Conservation (phyloP, 2,888 invertebrate species). For the Branchellion lobata region DNA sequence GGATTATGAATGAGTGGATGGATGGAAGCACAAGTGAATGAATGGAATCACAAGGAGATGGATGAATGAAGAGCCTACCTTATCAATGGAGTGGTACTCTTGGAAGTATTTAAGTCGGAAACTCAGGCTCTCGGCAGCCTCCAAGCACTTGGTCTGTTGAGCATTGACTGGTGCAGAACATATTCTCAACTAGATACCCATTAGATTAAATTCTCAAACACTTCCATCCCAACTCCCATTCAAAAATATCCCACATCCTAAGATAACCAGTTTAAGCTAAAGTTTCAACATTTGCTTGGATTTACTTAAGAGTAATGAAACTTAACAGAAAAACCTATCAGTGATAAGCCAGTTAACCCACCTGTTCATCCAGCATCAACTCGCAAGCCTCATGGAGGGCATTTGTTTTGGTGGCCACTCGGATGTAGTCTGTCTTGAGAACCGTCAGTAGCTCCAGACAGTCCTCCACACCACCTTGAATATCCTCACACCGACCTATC, state of each 20-base stretch:
- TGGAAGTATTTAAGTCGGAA: slow-evolving; percentile 81
- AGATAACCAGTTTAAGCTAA: too few relatives aligned
- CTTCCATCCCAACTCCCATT: background rate
- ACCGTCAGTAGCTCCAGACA: slow-evolving; percentile 73
- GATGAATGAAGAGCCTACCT: slow-evolving; percentile 54
- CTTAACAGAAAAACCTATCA: too few relatives aligned
- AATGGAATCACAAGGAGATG: background rate
- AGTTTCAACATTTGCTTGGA: too few relatives aligned
- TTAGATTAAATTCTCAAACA: background rate
- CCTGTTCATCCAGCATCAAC: slow-evolving; percentile 81
- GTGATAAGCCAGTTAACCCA: too few relatives aligned
- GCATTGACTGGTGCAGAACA: slow-evolving; percentile 40
- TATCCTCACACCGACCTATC: slow-evolving; percentile 58
- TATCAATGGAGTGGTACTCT: slow-evolving; percentile 76
- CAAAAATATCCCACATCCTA: too few relatives aligned
- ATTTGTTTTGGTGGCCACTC: slow-evolving; percentile 87
- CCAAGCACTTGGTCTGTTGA: slow-evolving; percentile 73
- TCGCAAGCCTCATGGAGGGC: slow-evolving; percentile 88
- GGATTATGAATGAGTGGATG: background rate
- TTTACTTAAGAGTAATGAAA: too few relatives aligned
- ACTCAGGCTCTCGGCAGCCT: slow-evolving; percentile 77
- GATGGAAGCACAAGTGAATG: background rate
- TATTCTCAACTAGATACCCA: slow-evolving; percentile 22
- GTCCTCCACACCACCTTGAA: slow-evolving; percentile 68
- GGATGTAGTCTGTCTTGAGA: slow-evolving; percentile 76